Evolutionary conservation across 2,888 invertebrate genomes (phyloP).

Genomic region (Pristionchus entomophagus): DNA sequence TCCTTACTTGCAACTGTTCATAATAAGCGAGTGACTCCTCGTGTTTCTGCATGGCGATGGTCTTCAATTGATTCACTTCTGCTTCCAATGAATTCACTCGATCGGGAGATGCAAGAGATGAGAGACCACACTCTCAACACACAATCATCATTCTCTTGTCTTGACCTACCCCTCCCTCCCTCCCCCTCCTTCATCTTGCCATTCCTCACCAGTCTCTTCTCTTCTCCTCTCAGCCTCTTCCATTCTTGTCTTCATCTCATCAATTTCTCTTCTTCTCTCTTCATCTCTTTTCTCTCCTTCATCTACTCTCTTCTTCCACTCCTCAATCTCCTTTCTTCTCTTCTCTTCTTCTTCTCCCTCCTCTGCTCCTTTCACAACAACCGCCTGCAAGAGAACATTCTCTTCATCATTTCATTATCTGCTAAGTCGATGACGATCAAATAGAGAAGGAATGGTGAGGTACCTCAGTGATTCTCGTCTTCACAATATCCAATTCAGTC

Average conservation of each 20-base stretch:
- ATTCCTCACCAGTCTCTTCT: not conserved
- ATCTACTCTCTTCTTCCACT: not conserved
- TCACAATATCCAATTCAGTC: not conserved
- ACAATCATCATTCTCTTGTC: not conserved
- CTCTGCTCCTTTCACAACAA: not conserved
- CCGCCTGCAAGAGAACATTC: not conserved
- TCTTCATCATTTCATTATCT: not conserved
- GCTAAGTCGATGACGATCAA: too few relatives aligned
- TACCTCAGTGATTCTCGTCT: conserved; percentile 18
- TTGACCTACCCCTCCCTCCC: not conserved
- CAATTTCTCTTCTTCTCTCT: not conserved
- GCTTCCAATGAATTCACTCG: conserved; percentile 10
- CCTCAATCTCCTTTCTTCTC: not conserved
- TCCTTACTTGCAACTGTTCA: conserved; percentile 49
- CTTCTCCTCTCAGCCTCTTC: not conserved
- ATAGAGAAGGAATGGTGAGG: too few relatives aligned
- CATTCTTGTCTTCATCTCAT: not conserved
- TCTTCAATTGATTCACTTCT: conserved; percentile 29
- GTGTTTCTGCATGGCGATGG: conserved; percentile 53
- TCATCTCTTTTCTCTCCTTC: not conserved
- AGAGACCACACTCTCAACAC: not conserved
- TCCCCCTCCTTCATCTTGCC: not conserved
- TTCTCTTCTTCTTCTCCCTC: not conserved
- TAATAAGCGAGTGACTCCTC: conserved; percentile 59
- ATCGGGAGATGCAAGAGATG: not conserved